These are phyloP conservation scores for Hypanus sabinus DNA, from an alignment of 2,113 vertebrate species.

Conservation along the genomic window DNA sequence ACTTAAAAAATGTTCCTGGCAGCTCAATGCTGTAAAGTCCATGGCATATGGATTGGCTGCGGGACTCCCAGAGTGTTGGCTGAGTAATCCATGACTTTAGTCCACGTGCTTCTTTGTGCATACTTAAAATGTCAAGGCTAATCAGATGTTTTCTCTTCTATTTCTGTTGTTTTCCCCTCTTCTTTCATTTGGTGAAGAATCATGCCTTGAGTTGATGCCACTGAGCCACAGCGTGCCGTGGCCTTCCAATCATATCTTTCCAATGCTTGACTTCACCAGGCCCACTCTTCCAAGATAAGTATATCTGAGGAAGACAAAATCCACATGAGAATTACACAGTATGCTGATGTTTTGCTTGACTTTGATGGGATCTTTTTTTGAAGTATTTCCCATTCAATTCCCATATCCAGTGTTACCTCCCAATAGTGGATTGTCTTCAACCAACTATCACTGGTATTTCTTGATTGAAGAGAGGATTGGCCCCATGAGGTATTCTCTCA, in stretches of 20 bases:
- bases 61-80: constrained; percentile 28
- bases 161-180: neutral
- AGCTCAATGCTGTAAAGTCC: constrained; percentile 37
- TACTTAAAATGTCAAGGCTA: constrained; percentile 32
- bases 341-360: neutral
- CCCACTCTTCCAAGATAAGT: constrained; percentile 98
- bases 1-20: constrained; percentile 32
- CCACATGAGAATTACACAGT: neutral
- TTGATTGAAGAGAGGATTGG: neutral
- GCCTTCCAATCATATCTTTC: constrained; percentile 98
- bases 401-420: neutral
- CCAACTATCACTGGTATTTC: neutral
- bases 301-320: constrained; percentile 66
- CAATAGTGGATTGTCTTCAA: neutral
- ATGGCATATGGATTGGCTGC: constrained; percentile 36
- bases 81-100: constrained; percentile 23
- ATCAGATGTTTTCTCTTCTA: constrained; percentile 22
- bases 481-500: neutral
- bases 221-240: constrained; percentile 88
- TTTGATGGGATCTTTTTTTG: neutral
- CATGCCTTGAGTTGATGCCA: constrained; percentile 98
- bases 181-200: constrained; percentile 44
- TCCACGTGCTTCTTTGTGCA: constrained; percentile 33
- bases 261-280: constrained; percentile 96
- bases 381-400: neutral